A percentile compares a stretch with the other conserved stretches of the same genome.
phyloP scores from a whole-genome alignment of 2,888 invertebrate species.

The Sarcophaga rosellei region DNA sequence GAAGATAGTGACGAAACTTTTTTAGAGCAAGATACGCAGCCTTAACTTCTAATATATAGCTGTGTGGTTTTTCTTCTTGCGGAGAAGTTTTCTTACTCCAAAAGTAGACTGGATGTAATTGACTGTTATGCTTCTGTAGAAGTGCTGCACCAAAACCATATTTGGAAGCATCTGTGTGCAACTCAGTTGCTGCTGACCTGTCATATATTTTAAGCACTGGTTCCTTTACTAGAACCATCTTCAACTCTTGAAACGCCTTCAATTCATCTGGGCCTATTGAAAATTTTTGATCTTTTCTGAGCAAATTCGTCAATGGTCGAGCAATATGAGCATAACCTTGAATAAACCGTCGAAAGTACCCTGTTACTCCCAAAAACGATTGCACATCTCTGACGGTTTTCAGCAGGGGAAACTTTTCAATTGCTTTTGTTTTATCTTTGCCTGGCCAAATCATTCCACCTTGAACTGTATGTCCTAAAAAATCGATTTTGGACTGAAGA shows the following conservation, averaged over 20 bases:
- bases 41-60: slow-evolving; percentile 51
- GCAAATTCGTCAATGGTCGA: slow-evolving; percentile 8
- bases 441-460: slow-evolving; percentile 42
- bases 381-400: slow-evolving; percentile 36
- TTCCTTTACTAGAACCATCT: slow-evolving; percentile 12
- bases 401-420: slow-evolving; percentile 50
- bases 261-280: background rate
- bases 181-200: slow-evolving; percentile 54
- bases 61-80: slow-evolving; percentile 37
- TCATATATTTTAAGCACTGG: slow-evolving; percentile 56
- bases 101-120: slow-evolving; percentile 61
- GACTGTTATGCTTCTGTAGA: slow-evolving; percentile 48
- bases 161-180: slow-evolving; percentile 66
- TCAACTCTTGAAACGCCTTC: slow-evolving; percentile 2
- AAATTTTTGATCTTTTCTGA: slow-evolving; percentile 19
- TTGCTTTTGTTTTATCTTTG: slow-evolving; percentile 47
- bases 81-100: slow-evolving; percentile 52
- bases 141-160: slow-evolving; percentile 63
- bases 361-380: slow-evolving; percentile 19
- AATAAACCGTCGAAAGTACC: slow-evolving; percentile 15
- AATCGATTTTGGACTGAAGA: slow-evolving; percentile 48
- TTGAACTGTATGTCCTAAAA: slow-evolving; percentile 56
- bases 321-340: slow-evolving; percentile 23
- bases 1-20: slow-evolving; percentile 49
- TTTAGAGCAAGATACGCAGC: slow-evolving; percentile 52